Base-by-base conservation (phyloP, 2,113 vertebrate species). In the Chelonoidis abingdonii region DNA sequence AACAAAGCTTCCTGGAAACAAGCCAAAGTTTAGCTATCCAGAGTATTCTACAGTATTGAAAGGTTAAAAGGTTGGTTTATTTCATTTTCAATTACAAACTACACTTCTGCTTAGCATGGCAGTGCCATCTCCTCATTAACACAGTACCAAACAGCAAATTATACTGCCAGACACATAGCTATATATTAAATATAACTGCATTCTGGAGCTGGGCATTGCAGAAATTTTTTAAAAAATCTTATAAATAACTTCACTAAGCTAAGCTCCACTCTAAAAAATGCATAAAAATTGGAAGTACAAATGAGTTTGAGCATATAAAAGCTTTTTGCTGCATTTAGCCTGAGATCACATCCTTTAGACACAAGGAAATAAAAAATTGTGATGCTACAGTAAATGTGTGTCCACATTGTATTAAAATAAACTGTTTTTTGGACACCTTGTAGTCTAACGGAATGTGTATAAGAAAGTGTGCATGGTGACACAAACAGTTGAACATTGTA, bases 41-140 rank as follows among this genome's bases (percentile, higher is more conserved):
- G 76, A 10, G 52, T 92, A 84, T 87, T 89, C 69, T 62, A 22
- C 69, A 52, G 47, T 86, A 90, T 93, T 93, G 90, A 88, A 93
- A 91, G 49, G 69, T 90, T 80, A 94, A 94, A 97, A 90, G n/a
- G 52, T 90, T 96, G 44, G 94, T 96, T 92, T 95, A 97, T 38
- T 96, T 89, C 8, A 94, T 94, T 86, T 93, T 38, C 87, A 94
- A 91, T 65, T 94, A 93, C 75, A 94, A 94, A 96, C 44, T 57
- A 69, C 31, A 25, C 44, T 94, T 95, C 93, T 93, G 41, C 78
- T 50, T 62, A 76, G 86, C 49, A 31, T 72, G 22, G 29, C 13
- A 96, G 49, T 83, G 62, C 85, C 80, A 21, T n/a, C n/a, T 94
- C 80, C 94, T 96, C 89, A 65, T 92, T 96, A 97, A 94, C 96